phyloP scores from a whole-genome alignment of 1,140 invertebrate species.

The Zaprionus lachaisei region DNA sequence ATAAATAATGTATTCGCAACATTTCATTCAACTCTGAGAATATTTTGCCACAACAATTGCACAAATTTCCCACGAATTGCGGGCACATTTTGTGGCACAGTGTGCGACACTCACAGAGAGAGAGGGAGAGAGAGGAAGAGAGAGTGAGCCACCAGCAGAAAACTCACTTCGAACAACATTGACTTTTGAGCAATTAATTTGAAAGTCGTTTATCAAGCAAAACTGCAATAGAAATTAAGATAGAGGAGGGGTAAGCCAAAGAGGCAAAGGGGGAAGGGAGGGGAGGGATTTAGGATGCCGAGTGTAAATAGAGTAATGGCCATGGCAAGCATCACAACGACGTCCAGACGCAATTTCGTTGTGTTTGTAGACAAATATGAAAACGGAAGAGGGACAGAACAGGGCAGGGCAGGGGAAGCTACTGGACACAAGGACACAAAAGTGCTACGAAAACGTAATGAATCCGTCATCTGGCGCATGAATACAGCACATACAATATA shows the following conservation, averaged over 20 bases:
- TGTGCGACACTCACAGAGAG: background rate
- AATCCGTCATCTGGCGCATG: constrained; percentile 21
- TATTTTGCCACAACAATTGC: background rate
- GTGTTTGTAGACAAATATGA: constrained; percentile 32
- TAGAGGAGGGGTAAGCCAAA: background rate
- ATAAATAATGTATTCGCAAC: background rate
- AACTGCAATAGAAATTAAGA: background rate
- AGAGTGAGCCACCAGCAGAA: background rate
- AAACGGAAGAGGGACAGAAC: constrained; percentile 1
- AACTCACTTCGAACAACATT: constrained; percentile 13
- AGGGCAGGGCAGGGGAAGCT: background rate
- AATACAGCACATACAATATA: background rate
- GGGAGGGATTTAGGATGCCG: background rate
- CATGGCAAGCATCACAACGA: constrained; percentile 1
- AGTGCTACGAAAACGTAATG: constrained; percentile 24
- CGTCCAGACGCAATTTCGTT: constrained; percentile 10
- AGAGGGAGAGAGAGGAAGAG: no score
- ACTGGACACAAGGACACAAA: constrained; percentile 17
- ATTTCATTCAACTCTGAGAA: background rate
- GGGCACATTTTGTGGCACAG: background rate
- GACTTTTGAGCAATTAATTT: constrained; percentile 49
- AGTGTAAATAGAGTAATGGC: constrained; percentile 34
- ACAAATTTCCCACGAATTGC: background rate
- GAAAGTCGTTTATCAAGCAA: constrained; percentile 28
- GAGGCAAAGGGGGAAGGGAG: background rate